Conservation (phyloP, 2,797 vertebrate species). For the Sebastes kiyomatsui region DNA sequence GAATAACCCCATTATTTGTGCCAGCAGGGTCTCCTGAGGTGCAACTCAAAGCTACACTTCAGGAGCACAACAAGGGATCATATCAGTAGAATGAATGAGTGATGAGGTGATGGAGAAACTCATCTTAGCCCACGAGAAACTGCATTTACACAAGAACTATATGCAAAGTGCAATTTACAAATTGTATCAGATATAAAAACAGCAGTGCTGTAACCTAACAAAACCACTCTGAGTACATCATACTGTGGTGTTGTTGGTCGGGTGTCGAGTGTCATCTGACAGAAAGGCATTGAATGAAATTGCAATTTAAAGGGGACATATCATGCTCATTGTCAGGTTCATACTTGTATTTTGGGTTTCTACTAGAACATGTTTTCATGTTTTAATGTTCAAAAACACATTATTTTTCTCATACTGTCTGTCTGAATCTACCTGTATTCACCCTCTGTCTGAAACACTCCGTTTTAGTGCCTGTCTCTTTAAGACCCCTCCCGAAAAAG, state of each 20-base stretch:
- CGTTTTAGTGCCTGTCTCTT: too few relatives aligned
- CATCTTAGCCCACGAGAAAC: constrained; percentile 39
- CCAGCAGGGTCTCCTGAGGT: background rate
- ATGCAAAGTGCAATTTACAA: background rate
- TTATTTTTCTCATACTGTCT: too few relatives aligned
- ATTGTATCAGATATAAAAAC: background rate
- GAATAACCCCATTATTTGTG: background rate
- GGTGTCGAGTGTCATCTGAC: background rate
- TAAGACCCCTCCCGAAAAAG: too few relatives aligned
- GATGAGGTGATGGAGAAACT: constrained; percentile 46
- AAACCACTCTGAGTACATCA: background rate
- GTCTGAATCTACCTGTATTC: too few relatives aligned
- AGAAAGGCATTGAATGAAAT: background rate
- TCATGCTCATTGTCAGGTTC: background rate
- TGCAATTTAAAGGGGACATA: background rate
- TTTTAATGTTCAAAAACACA: too few relatives aligned
- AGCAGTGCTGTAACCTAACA: background rate
- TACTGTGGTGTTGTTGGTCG: background rate
- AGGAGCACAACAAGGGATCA: constrained; percentile 1
- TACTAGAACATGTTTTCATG: too few relatives aligned
- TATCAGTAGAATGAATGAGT: constrained; percentile 11
- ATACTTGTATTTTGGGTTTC: too few relatives aligned
- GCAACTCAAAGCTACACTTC: background rate
- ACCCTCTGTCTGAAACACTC: too few relatives aligned
- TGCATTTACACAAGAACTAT: background rate